Base-by-base conservation (phyloP, 2,113 vertebrate species). In the Boulengeromyrus knoepffleri region DNA sequence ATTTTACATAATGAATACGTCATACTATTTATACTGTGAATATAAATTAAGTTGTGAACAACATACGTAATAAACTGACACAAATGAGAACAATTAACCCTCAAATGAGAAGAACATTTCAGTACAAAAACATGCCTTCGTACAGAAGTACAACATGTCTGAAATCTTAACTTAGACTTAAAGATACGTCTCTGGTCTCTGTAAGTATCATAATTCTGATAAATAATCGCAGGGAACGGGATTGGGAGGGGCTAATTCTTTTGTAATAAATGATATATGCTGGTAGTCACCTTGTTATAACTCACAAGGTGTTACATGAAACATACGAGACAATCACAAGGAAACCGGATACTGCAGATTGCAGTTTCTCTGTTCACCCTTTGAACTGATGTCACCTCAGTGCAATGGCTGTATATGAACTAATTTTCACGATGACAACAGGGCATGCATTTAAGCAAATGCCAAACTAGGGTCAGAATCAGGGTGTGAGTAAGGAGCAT, bases 1-100 rank as follows among this genome's bases (percentile, higher is more conserved):
- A 62, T 74, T 88, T 70, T 49, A 47, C 62, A 74, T 88, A 36
- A 74, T 27, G 58, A 88, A 88, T 88, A 88, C 62, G 21, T 46
- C 46, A 42, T 53, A 24, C 17, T 24, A 58, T 46, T 46, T 88
- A 85, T 47, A 46, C 19, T 46, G 45, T 85, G 39, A n/a, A 85
- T 47, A 62, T 66, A 88, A 88, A 88, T 88, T 47, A 88, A 52
- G 27, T 27, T 46, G 49, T 36, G 42, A 17, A 49, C 36, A 62
- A 46, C 53, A 50, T 42, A 66, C 8, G 4, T 87, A 53, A n/a
- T 52, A 31, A 27, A 53, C 85, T 53, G 49, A 87, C 24, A 87
- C 49, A 87, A 50, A 87, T 87, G 45, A 42, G 45, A 49, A 49
- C 47, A 50, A 50, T 86, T 84, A 45, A 84, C 31, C 36, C 42